These are phyloP conservation scores for Acanthopleura granulata DNA, from an alignment of 2,888 invertebrate genomes.

Conservation along the genomic window DNA sequence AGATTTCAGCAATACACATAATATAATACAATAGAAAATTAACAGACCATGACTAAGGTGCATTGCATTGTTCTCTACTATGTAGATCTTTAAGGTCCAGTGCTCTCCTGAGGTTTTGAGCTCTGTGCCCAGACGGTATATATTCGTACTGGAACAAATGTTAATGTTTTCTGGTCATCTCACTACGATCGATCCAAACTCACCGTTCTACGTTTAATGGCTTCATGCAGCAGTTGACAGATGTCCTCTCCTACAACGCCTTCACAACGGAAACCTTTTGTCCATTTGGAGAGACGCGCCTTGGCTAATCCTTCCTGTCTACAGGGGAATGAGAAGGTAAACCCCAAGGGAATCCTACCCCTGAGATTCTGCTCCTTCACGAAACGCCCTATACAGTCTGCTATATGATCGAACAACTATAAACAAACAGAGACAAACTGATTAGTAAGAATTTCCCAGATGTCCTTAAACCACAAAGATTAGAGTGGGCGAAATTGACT, in stretches of 20 bases:
- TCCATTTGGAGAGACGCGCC: slow-evolving; percentile 90
- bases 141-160: too few relatives aligned
- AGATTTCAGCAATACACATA: too few relatives aligned
- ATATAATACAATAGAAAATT: too few relatives aligned
- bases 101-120: too few relatives aligned
- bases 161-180: too few relatives aligned
- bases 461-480: too few relatives aligned
- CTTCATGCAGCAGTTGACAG: slow-evolving; percentile 86
- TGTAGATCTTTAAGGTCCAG: too few relatives aligned
- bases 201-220: slow-evolving; percentile 78
- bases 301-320: slow-evolving; percentile 87
- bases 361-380: slow-evolving; percentile 81
- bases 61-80: too few relatives aligned
- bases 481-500: too few relatives aligned
- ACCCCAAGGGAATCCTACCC: slow-evolving; percentile 85
- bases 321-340: slow-evolving; percentile 95
- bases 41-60: too few relatives aligned
- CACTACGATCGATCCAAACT: slow-evolving; percentile 25
- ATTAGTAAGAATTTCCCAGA: too few relatives aligned
- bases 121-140: too few relatives aligned
- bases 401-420: slow-evolving; percentile 93
- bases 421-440: slow-evolving; percentile 29
- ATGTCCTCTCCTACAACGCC: slow-evolving; percentile 93
- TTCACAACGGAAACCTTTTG: slow-evolving; percentile 93
- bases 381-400: slow-evolving; percentile 90